Evolutionary conservation across 2,888 invertebrate species (phyloP).

Genomic region (Eupithecia vulgata): DNA sequence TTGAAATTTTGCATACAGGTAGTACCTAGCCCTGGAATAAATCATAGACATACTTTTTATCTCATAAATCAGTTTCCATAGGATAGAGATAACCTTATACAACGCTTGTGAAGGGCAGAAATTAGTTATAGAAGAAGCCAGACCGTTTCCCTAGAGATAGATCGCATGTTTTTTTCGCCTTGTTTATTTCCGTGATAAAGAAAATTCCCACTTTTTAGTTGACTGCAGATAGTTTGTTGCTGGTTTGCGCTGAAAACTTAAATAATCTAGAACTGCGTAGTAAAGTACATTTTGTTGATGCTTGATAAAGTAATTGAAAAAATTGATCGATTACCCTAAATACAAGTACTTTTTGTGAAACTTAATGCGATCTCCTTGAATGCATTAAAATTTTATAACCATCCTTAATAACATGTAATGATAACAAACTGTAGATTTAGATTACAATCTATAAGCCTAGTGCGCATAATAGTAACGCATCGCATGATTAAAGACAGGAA

Average conservation of each 20-base stretch:
- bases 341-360: conserved; percentile 31
- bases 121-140: too few relatives aligned
- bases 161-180: too few relatives aligned
- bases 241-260: not conserved
- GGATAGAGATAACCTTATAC: too few relatives aligned
- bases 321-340: conserved; percentile 16
- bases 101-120: too few relatives aligned
- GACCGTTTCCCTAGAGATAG: too few relatives aligned
- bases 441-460: not conserved
- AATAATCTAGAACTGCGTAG: not conserved
- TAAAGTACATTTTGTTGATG: not conserved
- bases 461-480: not conserved
- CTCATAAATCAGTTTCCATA: too few relatives aligned
- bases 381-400: conserved; percentile 40
- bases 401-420: conserved; percentile 37
- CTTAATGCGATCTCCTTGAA: conserved; percentile 45
- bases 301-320: conserved; percentile 1
- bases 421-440: conserved; percentile 11
- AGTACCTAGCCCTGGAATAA: too few relatives aligned
- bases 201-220: not conserved
- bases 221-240: not conserved
- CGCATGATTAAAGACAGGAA: not conserved
- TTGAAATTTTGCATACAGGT: too few relatives aligned
- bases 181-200: not conserved
- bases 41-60: too few relatives aligned